phyloP scores from a whole-genome alignment of 2,888 invertebrate genomes.

The Eudasyphora cyanicolor region DNA sequence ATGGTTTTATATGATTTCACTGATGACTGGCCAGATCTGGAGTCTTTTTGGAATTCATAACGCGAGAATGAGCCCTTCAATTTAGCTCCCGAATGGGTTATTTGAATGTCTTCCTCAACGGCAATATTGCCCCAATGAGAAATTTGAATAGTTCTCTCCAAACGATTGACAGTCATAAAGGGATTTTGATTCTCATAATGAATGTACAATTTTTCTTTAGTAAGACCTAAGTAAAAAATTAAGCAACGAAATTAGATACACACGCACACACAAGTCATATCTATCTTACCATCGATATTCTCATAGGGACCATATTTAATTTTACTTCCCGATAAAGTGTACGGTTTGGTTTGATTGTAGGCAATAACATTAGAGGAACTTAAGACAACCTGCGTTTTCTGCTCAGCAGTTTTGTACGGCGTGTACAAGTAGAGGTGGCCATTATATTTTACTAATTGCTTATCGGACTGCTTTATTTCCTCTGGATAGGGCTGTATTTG shows the following conservation, averaged over 20 bases:
- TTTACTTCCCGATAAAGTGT: slow-evolving; percentile 88
- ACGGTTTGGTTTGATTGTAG: slow-evolving; percentile 88
- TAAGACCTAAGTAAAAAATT: slow-evolving; percentile 77
- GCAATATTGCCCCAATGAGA: slow-evolving; percentile 99
- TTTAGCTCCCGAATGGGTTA: slow-evolving; percentile 95
- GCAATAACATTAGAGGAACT: slow-evolving; percentile 90
- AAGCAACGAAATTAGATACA: too few relatives aligned
- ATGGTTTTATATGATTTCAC: slow-evolving; percentile 94
- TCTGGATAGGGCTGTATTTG: slow-evolving; percentile 91
- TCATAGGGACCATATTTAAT: slow-evolving; percentile 94
- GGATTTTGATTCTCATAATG: slow-evolving; percentile 98
- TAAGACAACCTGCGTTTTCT: slow-evolving; percentile 90
- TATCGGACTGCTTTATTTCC: slow-evolving; percentile 94
- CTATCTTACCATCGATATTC: slow-evolving; percentile 82
- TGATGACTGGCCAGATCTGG: slow-evolving; percentile 92
- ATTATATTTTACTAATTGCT: slow-evolving; percentile 93
- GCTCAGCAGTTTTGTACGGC: slow-evolving; percentile 89
- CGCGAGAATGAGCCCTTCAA: slow-evolving; percentile 97
- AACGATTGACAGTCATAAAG: slow-evolving; percentile 93
- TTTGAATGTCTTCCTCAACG: slow-evolving; percentile 95
- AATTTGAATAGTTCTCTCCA: slow-evolving; percentile 94
- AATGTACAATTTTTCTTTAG: slow-evolving; percentile 85
- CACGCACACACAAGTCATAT: background rate
- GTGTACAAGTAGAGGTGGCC: slow-evolving; percentile 92
- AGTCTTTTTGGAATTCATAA: slow-evolving; percentile 97